Base-by-base conservation (phyloP, 2,888 invertebrate species). In the Orchesellides sinensis region DNA sequence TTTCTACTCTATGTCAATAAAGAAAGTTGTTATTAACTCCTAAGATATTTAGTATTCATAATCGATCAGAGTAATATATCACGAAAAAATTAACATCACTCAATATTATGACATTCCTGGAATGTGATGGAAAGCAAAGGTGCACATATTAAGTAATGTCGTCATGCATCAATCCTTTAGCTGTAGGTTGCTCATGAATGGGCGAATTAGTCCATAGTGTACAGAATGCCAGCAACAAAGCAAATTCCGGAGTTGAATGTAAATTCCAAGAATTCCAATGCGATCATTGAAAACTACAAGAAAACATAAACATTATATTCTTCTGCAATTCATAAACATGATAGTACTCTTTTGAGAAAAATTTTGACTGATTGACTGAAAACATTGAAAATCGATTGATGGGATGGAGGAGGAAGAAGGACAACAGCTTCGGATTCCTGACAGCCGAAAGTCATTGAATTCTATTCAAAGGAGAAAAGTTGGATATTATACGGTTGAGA, bases 391-490 rank as follows among this genome's bases (percentile, higher is more conserved):
- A 56, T 19, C 45, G 72, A 54, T 65, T 56, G 69, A 72, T 61
- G 66, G 75, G 68, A 40, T 29, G 56, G 52, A 74, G 54, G 45
- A 73, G 63, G 27, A 83, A 65, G 68, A 35, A 70, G 73, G 77
- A 80, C 82, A 82, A 72, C 52, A 77, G 49, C 75, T 84, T 84
- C 83, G 72, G 82, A 83, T 68, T 80, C 70, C 77, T 86, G 84
- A 86, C 84, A 84, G 86, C 84, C 86, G 84, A 83, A 86, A 85
- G 83, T 80, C 77, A 83, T 70, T 74, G 79, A 79, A 79, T 74
- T 79, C 82, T 70, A 69, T 83, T 75, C 56, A 77, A 59, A 63
- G 65, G 40, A 23, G 45, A 68, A 68, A 59, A 29, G 59, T 32
- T 10, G 10, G 14, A 40, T 40, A 40, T 40, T 40, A n/a, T n/a